These are phyloP conservation scores for Hyperoplus immaculatus DNA, from an alignment of 2,797 vertebrate genomes.

Conservation along the genomic window DNA sequence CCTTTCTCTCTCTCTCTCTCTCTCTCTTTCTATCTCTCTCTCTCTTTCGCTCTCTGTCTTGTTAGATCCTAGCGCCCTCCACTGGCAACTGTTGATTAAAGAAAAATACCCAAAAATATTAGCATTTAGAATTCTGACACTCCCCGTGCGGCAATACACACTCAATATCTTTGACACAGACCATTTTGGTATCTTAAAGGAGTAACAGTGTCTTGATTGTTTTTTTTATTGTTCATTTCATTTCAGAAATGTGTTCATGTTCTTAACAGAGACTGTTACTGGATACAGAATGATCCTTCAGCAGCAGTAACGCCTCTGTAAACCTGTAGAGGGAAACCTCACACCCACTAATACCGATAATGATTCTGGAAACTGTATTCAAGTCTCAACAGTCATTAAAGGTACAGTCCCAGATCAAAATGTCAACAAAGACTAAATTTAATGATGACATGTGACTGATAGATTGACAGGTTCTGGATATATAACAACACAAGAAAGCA, in stretches of 20 bases:
- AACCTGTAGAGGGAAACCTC: conserved; percentile 18
- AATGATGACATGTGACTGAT: neutral
- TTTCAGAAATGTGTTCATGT: neutral
- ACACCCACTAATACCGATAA: neutral
- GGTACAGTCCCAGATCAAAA: neutral
- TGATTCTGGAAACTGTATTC: neutral
- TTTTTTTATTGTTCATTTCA: neutral
- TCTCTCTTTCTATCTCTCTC: neutral
- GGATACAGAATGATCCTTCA: neutral
- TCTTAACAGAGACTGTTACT: neutral
- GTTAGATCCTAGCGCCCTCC: neutral
- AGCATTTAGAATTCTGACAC: no score
- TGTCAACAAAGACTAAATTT: neutral
- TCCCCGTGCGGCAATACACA: neutral
- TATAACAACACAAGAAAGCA: neutral
- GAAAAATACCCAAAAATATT: neutral
- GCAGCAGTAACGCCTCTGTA: neutral
- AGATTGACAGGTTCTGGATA: neutral
- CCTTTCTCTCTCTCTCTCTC: neutral
- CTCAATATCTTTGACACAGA: neutral
- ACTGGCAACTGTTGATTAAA: neutral
- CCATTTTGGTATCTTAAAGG: neutral
- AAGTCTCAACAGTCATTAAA: neutral
- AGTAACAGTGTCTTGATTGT: neutral
- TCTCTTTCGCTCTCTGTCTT: neutral